phyloP scores from a whole-genome alignment of 2,888 invertebrate genomes.

The Hypena proboscidalis region DNA sequence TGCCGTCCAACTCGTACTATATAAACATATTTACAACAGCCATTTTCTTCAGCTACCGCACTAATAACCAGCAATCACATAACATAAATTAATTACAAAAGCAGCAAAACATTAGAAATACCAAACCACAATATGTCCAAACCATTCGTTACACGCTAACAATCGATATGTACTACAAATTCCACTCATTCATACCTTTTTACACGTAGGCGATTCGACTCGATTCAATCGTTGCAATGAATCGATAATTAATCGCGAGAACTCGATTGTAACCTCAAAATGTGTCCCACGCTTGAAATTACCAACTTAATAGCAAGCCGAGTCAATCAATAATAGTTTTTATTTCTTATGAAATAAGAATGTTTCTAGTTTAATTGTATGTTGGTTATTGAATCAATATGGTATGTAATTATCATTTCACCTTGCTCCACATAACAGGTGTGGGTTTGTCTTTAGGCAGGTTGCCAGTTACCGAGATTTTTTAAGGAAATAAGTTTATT shows the following conservation, averaged over 20 bases:
- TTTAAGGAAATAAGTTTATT: slow-evolving; percentile 27
- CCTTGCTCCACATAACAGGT: slow-evolving; percentile 72
- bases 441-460: slow-evolving; percentile 39
- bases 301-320: slow-evolving; percentile 3
- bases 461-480: slow-evolving; percentile 27
- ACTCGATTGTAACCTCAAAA: slow-evolving; percentile 72
- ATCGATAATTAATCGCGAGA: slow-evolving; percentile 67
- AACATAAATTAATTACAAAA: background rate
- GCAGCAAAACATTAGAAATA: slow-evolving; percentile 6
- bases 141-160: slow-evolving; percentile 20
- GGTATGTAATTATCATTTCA: slow-evolving; percentile 69
- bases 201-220: slow-evolving; percentile 57
- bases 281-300: slow-evolving; percentile 65
- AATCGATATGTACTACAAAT: slow-evolving; percentile 51
- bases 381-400: slow-evolving; percentile 54
- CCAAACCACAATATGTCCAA: slow-evolving; percentile 15
- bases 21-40: too few relatives aligned
- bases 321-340: slow-evolving; percentile 38
- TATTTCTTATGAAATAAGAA: slow-evolving; percentile 39
- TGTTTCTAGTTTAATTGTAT: slow-evolving; percentile 25
- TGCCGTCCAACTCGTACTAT: too few relatives aligned
- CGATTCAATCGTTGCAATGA: slow-evolving; percentile 57
- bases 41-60: too few relatives aligned
- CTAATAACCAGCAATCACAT: too few relatives aligned
- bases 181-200: slow-evolving; percentile 55